Evolutionary conservation across 2,888 invertebrate species (phyloP), one percentile per base, ranked within the genome.

Genomic region (Pyrrhia umbra): DNA sequence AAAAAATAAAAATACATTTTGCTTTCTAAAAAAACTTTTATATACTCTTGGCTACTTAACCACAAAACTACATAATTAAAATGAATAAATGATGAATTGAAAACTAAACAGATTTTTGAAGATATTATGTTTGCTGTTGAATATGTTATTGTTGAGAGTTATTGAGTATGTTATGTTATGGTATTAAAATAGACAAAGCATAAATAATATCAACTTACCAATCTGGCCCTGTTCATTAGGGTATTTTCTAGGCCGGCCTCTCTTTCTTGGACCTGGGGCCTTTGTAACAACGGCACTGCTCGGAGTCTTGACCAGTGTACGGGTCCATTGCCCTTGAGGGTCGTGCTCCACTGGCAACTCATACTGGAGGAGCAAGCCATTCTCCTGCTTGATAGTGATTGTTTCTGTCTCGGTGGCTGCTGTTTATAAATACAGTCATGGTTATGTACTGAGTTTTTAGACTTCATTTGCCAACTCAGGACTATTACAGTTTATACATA

Each of bases 341-440:
- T 95, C 94, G 80, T 95, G 93, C 64, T 95, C 95, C 37, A 95
- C 91, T 0, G 95, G 95, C 64, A 95, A 76, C 76, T 95, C 95
- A 83, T 95, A 95, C 75, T 95, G 95, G 1, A 95, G 85, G 1
- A 95, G 86, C 13, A 93, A 78, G 0, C 95, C 95, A 87, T 95
- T 95, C 74, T 95, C 95, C 82, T 95, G 95, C 68, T 95, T 95
- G 82, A 95, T 95, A n/a, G 95, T 94, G 8, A 95, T 94, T 0
- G 92, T 93, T 79, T 95, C 95, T 18, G 93, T 94, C 66, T 93
- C 94, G 50, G 82, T 84, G 10, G 77, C 86, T 37, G 20, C 39
- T 70, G 34, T 45, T 88, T 66, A n/a, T 80, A 81, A 43, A 43
- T 43, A 39, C 20, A 13, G 20, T 15, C 49, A n/a, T 46, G 30